These are phyloP conservation scores for Eledona agricola DNA, from an alignment of 2,888 invertebrate genomes.

Conservation along the genomic window DNA sequence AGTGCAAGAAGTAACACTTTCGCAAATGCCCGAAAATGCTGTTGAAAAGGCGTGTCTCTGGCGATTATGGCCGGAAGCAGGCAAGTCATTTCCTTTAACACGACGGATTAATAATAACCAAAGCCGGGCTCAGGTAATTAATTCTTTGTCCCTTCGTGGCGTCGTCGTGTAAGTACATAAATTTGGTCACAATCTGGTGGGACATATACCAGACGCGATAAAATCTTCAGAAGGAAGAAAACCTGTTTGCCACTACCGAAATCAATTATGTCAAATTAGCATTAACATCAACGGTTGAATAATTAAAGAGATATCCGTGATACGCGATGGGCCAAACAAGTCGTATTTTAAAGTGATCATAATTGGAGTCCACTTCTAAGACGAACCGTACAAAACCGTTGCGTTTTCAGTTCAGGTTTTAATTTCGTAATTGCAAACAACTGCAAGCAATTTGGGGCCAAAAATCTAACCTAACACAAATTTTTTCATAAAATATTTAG, in stretches of 20 bases:
- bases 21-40: slow-evolving; percentile 1
- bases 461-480: slow-evolving; percentile 26
- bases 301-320: slow-evolving; percentile 24
- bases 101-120: slow-evolving; percentile 7
- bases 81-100: slow-evolving; percentile 4
- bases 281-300: slow-evolving; percentile 23
- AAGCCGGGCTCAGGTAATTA: slow-evolving; percentile 12
- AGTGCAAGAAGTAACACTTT: no score
- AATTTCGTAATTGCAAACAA: slow-evolving; percentile 29
- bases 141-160: slow-evolving; percentile 4
- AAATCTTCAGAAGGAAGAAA: slow-evolving; percentile 11
- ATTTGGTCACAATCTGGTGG: slow-evolving; percentile 15
- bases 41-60: neutral
- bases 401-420: slow-evolving; percentile 10
- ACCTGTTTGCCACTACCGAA: slow-evolving; percentile 27
- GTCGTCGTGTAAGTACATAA: slow-evolving; percentile 22
- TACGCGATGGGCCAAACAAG: slow-evolving; percentile 5
- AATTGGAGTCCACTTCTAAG: slow-evolving; percentile 9
- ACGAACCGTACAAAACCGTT: no score
- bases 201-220: slow-evolving; percentile 19
- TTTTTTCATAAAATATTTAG: slow-evolving; percentile 24
- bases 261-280: slow-evolving; percentile 23
- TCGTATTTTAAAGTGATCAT: slow-evolving; percentile 16
- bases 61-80: slow-evolving; percentile 4
- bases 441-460: slow-evolving; percentile 28